Conservation (phyloP, 92 coral and sea anemone genomes). For the Bergia sp. region DNA sequence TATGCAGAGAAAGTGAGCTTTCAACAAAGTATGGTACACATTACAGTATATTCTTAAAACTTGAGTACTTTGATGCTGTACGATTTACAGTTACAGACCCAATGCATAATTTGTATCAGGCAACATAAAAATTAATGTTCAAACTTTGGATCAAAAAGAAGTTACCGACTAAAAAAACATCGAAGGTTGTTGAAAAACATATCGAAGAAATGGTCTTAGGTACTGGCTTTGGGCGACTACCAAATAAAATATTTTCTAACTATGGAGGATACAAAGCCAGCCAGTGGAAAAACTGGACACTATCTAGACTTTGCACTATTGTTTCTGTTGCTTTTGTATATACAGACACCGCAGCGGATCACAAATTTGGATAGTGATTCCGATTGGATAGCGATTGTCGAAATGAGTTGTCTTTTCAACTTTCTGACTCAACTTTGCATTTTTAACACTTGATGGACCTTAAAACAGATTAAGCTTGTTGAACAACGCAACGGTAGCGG, state of each 20-base stretch:
- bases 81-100: not conserved
- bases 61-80: not conserved
- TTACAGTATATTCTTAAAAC: not conserved
- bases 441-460: too few species aligned
- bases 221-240: not conserved
- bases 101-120: not conserved
- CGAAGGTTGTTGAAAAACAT: not conserved
- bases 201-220: not conserved
- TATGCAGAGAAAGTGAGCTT: conserved; percentile 58
- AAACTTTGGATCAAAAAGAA: not conserved
- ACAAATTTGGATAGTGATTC: too few species aligned
- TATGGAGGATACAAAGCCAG: not conserved
- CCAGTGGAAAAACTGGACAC: too few species aligned
- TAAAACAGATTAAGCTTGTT: too few species aligned
- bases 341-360: too few species aligned
- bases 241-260: not conserved
- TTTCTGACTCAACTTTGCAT: too few species aligned
- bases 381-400: too few species aligned
- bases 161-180: not conserved
- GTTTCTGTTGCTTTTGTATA: too few species aligned
- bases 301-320: too few species aligned
- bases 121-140: not conserved
- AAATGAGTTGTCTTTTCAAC: too few species aligned
- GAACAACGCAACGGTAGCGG: too few species aligned
- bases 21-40: conserved; percentile 59